Evolutionary conservation across 2,888 invertebrate genomes (phyloP).

Genomic region (Empis stercorea): DNA sequence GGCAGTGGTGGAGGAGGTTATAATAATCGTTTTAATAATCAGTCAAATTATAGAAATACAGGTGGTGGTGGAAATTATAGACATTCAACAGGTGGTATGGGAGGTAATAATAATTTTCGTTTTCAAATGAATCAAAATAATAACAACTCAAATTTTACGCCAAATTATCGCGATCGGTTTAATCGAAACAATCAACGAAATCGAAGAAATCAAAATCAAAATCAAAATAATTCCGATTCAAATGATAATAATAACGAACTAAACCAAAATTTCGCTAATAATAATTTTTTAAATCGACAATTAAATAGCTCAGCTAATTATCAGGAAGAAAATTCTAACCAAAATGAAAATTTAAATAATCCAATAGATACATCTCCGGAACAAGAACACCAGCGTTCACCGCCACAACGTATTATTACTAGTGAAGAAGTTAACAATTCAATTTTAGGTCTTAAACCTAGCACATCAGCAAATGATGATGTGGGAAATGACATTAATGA

Average conservation of each 20-base stretch:
- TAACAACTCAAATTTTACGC: not conserved
- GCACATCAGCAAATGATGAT: too few relatives aligned
- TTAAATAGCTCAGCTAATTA: too few relatives aligned
- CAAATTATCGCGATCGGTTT: conserved; percentile 1
- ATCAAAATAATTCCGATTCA: not conserved
- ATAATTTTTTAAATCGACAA: not conserved
- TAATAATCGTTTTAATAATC: conserved; percentile 24
- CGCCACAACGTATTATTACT: too few relatives aligned
- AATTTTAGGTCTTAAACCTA: too few relatives aligned
- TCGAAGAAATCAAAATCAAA: conserved; percentile 3
- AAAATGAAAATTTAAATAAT: conserved; percentile 22
- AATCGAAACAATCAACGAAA: conserved; percentile 4
- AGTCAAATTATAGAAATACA: conserved; percentile 20
- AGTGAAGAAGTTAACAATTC: too few relatives aligned
- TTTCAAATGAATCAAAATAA: conserved; percentile 1
- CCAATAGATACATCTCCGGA: conserved; percentile 12
- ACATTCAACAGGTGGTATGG: conserved; percentile 16
- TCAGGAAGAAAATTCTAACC: conserved; percentile 1
- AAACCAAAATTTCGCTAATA: not conserved
- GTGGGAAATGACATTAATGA: too few relatives aligned
- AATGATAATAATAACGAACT: not conserved
- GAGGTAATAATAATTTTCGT: conserved; percentile 3
- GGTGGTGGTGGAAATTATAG: conserved; percentile 17
- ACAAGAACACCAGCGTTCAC: conserved; percentile 7
- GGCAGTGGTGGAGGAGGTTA: conserved; percentile 23